Evolutionary conservation across 2,113 vertebrate species (phyloP), one percentile per base, ranked within the genome.

Genomic region (Urocynchramus pylzowi): DNA sequence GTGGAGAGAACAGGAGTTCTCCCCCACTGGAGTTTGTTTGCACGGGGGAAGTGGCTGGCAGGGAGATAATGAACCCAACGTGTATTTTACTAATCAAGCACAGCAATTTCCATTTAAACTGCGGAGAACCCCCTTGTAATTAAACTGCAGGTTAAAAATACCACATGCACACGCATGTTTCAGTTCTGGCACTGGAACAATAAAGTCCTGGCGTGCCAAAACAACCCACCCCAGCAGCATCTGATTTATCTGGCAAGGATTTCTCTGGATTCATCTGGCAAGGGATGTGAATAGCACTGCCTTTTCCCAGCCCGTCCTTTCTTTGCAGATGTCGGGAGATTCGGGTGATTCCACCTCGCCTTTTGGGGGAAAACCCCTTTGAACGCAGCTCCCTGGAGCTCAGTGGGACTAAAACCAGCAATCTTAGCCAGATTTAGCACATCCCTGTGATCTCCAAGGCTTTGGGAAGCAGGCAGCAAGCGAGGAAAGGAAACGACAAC

Each of bases 141-240:
- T 57, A 42, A 74, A 28, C 56, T 65, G 86, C 84, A 74, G 74
- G 87, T 84, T 89, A 63, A 87, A 90, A 93, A 73, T 47, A 47
- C 73, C 91, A 50, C 83, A 18, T 35, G 71, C 13, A n/a, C 17
- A 16, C 7, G n/a, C 59, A 44, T 11, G 30, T 49, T 57, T 10
- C 27, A 33, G 17, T 56, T 27, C 37, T 90, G 93, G 81, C 70
- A 4, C 77, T 3, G 5, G 0, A 93, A 71, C 87, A 75, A 82
- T 57, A 33, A 84, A 74, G 33, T 16, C 80, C 76, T 4, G 16
- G 35, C 4, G 4, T 17, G 64, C 91, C 95, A 87, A 68, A 88
- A 47, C 84, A 50, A 70, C 90, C 92, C 70, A 44, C 39, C 84
- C 85, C 87, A 68, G 79, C 86, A 75, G 89, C 88, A 74, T 71